Evolutionary conservation across 92 coral and sea anemone species (phyloP), one percentile per base, ranked within the genome.

Genomic region (Paramuricea clavata): DNA sequence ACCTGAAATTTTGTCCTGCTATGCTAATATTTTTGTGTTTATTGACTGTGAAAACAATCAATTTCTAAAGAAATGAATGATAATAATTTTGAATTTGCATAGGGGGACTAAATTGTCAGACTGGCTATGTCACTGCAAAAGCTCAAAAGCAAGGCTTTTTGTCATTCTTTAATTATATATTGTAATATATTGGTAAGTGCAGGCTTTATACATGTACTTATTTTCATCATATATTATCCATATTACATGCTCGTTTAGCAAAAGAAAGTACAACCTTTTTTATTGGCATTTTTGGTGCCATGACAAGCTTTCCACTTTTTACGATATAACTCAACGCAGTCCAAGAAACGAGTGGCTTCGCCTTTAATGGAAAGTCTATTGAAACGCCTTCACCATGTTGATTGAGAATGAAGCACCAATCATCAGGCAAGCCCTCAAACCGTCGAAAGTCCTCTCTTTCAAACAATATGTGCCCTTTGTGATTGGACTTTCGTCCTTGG

Each of bases 381-480:
- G 92, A 71, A 23, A 73, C 39, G 10, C 90, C 94, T 73, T 91
- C 89, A 22, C 92, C 91, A 87, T 91, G 87, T 72, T 83, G 87
- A 84, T 84, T 65, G 1, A 87, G 27, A 27, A 25, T 68, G 61
- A 78, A 91, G 74, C 74, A 91, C 94, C 91, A 91, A 57, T 87
- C 65, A 11, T 12, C 9, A 15, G 94, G 87, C 25, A 91, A 78
- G 57, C 36, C 25, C 41, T 68, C 74, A 28, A 87, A 73, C 26
- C 86, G 62, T 2, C 3, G 12, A 28, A 88, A 36, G 71, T 91
- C 91, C 30, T 91, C 72, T 44, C 33, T 84, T 7, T 27, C 17
- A 49, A 33, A 91, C 26, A 88, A 27, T 28, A 39, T 42, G 26
- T 88, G 83, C 23, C 92, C 91, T 32, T 74, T 67, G 65, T 91